These are phyloP conservation scores for Nymphalis polychloros DNA, from an alignment of 2,888 invertebrate species.

Conservation along the genomic window DNA sequence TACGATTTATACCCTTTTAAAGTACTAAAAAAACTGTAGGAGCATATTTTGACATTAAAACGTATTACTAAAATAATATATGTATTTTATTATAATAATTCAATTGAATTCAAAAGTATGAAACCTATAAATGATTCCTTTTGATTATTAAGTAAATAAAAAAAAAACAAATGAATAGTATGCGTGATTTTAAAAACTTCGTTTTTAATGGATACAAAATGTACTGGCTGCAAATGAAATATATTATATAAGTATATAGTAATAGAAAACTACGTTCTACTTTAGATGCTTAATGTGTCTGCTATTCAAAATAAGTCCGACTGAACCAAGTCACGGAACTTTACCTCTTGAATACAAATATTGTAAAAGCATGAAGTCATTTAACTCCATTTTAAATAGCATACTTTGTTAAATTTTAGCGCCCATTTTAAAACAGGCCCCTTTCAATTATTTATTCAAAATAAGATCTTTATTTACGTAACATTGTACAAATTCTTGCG, in stretches of 20 bases:
- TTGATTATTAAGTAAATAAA: no score
- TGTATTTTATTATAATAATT: no score
- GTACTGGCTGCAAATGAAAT: background rate
- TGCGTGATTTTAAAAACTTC: no score
- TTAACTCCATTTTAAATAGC: background rate
- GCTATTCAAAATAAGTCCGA: constrained; percentile 49
- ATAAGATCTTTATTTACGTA: background rate
- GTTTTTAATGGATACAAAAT: no score
- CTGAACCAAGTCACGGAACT: constrained; percentile 19
- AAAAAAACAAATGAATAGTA: no score
- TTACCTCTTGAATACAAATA: constrained; percentile 53
- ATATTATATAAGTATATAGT: constrained; percentile 13
- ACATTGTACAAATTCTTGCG: background rate
- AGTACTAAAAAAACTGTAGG: no score
- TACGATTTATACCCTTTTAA: no score
- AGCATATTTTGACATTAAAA: no score
- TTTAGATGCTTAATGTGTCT: constrained; percentile 45
- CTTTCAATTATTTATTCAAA: background rate
- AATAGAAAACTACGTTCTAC: constrained; percentile 24
- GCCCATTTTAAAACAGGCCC: background rate
- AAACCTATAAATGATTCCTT: no score
- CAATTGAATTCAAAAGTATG: no score
- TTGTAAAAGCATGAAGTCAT: constrained; percentile 11
- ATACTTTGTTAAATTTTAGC: constrained; percentile 16
- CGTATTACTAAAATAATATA: no score